A percentile compares a stretch with the other conserved stretches of the same genome.
Conservation (phyloP, 2,113 vertebrate genomes). For the Lasiurus borealis region DNA sequence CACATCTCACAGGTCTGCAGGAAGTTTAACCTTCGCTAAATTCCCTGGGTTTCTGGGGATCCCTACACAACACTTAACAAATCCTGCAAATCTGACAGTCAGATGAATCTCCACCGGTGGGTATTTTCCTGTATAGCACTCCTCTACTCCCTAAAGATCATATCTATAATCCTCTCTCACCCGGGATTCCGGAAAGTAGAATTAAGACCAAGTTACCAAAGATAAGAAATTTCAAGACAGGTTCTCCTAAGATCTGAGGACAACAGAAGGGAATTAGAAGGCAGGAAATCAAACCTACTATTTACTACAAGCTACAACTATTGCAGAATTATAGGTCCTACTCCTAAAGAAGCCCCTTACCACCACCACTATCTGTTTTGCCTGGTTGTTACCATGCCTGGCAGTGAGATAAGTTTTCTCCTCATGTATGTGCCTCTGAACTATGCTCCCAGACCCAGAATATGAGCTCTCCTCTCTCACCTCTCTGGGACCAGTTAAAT, state of each 20-base stretch:
- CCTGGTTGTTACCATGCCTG: neutral
- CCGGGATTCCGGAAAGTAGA: neutral
- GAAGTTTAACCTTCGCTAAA: neutral
- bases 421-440: neutral
- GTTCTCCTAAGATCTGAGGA: neutral
- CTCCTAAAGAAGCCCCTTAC: neutral
- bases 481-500: neutral
- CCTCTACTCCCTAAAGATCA: neutral
- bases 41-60: neutral
- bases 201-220: neutral
- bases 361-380: neutral
- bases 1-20: neutral
- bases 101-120: neutral
- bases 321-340: neutral
- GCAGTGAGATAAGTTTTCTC: neutral
- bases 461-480: accelerated
- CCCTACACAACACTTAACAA: neutral
- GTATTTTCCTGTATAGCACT: neutral
- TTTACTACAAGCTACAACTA: neutral
- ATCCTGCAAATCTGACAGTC: neutral
- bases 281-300: neutral
- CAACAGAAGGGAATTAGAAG: neutral
- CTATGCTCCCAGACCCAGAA: neutral
- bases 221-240: neutral
- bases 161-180: neutral